phyloP scores from a whole-genome alignment of 2,888 invertebrate genomes.

The Acheta domesticus region DNA sequence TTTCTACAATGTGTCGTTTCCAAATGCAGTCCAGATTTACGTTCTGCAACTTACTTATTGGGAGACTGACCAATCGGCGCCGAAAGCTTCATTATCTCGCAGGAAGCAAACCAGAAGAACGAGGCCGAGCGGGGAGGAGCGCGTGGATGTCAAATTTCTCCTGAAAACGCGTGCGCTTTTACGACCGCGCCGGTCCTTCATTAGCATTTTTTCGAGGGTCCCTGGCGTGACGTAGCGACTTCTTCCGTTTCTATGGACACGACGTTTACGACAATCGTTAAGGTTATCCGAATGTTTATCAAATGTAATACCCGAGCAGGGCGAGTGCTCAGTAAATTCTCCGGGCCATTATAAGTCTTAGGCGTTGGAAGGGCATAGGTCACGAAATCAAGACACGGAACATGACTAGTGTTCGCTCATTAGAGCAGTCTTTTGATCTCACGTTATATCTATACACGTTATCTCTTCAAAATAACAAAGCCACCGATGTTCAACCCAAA shows the following conservation, averaged over 20 bases:
- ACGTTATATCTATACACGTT: background rate
- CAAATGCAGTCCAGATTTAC: too few species aligned
- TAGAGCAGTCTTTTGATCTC: background rate
- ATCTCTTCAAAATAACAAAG: background rate
- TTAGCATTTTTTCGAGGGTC: background rate
- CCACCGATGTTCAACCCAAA: background rate
- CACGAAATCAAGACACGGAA: background rate
- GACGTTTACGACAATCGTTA: background rate
- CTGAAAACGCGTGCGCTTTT: background rate
- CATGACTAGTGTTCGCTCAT: background rate
- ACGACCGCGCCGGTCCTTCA: background rate
- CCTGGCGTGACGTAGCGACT: background rate
- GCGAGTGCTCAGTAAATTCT: background rate
- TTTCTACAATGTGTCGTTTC: too few species aligned
- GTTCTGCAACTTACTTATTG: too few species aligned
- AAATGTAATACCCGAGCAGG: background rate
- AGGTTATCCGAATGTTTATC: constrained; percentile 18
- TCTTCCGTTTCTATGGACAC: background rate
- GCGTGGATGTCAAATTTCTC: background rate
- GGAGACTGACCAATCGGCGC: too few species aligned
- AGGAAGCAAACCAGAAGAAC: background rate
- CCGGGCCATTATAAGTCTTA: background rate
- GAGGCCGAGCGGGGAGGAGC: background rate
- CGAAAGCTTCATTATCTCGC: too few species aligned
- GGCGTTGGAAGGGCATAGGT: background rate